Percentiles rank a stretch among this genome's conserved stretches.
Conservation (phyloP, 1,140 invertebrate species). For the Fopius arisanus region DNA sequence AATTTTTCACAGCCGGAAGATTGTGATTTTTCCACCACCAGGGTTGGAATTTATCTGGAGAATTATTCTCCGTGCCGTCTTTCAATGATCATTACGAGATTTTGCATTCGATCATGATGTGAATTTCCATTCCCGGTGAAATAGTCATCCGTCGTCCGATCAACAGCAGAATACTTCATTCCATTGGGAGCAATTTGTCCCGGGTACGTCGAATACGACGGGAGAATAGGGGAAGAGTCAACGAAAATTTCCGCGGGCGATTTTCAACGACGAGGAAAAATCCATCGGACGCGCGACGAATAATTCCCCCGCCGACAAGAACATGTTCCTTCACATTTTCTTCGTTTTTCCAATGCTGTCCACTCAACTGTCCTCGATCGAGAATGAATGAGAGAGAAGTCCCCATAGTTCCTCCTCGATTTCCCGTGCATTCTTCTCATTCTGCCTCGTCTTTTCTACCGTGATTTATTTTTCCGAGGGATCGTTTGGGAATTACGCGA, state of each 20-base stretch:
- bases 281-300: background rate
- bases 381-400: background rate
- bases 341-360: background rate
- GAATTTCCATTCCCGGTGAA: background rate
- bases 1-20: too few relatives aligned
- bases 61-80: too few relatives aligned
- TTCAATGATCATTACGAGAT: too few relatives aligned
- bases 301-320: constrained; percentile 19
- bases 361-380: background rate
- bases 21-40: too few relatives aligned
- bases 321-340: background rate
- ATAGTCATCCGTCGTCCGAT: background rate
- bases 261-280: constrained; percentile 38
- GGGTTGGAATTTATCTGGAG: too few relatives aligned
- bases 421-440: background rate
- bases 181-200: background rate
- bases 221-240: constrained; percentile 29
- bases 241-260: constrained; percentile 40
- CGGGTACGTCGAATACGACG: background rate
- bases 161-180: background rate
- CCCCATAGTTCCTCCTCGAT: background rate
- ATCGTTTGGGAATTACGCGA: constrained; percentile 17
- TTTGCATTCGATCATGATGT: too few relatives aligned
- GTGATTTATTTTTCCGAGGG: constrained; percentile 18
- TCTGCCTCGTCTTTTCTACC: background rate